Evolutionary conservation across 2,888 invertebrate genomes (phyloP).

Genomic region (Andrena bucephala): DNA sequence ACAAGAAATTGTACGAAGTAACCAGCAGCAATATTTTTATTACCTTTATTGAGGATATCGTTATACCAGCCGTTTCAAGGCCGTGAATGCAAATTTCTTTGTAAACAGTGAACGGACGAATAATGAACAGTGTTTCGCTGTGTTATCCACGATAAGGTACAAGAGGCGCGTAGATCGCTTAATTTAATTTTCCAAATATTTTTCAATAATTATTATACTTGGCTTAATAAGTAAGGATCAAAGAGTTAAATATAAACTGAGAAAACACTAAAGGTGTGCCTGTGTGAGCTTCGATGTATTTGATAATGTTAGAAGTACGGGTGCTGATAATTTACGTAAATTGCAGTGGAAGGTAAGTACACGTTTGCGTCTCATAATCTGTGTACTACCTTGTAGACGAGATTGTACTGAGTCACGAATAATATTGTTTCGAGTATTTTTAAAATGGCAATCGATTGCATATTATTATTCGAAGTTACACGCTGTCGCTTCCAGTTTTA

Average conservation of each 20-base stretch:
- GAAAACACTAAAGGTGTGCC: neutral
- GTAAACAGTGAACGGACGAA: conserved; percentile 11
- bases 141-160: conserved; percentile 1
- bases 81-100: conserved; percentile 10
- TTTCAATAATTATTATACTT: conserved; percentile 20
- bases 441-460: conserved; percentile 2
- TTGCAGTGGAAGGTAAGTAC: conserved; percentile 37
- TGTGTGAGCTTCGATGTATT: conserved; percentile 6
- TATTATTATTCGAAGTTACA: neutral
- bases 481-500: neutral
- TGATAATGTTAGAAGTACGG: conserved; percentile 4
- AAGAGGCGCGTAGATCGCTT: neutral
- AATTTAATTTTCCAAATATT: conserved; percentile 15
- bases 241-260: conserved; percentile 31
- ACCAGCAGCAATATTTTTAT: too few relatives aligned
- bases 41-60: too few relatives aligned
- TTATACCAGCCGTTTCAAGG: too few relatives aligned
- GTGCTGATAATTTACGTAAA: conserved; percentile 21
- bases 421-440: conserved; percentile 1
- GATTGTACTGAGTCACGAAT: neutral
- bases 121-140: conserved; percentile 9
- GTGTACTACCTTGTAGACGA: neutral
- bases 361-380: conserved; percentile 9
- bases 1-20: too few relatives aligned
- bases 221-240: conserved; percentile 5